phyloP scores from a whole-genome alignment of 2,888 invertebrate species.

The Cephus spinipes region DNA sequence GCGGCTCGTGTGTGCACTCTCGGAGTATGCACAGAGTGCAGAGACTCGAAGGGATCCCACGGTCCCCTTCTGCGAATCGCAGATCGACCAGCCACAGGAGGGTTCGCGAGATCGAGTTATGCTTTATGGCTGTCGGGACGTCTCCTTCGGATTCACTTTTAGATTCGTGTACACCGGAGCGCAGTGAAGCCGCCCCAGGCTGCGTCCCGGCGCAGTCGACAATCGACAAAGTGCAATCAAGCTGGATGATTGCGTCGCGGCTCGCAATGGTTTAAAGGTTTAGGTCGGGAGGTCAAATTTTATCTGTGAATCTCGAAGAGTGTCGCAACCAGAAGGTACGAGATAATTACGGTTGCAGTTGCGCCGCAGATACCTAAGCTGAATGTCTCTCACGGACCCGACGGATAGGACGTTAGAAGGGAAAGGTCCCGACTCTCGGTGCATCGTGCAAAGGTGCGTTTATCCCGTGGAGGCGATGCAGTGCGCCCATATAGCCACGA shows the following conservation, averaged over 20 bases:
- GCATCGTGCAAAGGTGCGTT: background rate
- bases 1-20: background rate
- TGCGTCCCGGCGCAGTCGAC: background rate
- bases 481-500: background rate
- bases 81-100: constrained; percentile 23
- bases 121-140: background rate
- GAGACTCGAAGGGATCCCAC: constrained; percentile 35
- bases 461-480: background rate
- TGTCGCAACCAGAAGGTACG: background rate
- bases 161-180: background rate
- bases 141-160: background rate
- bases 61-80: constrained; percentile 26
- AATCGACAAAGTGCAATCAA: background rate
- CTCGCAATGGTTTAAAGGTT: background rate
- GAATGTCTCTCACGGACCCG: background rate
- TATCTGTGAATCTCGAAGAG: background rate
- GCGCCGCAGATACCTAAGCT: background rate
- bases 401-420: background rate
- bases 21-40: background rate
- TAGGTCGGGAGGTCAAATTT: background rate
- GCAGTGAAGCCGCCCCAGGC: background rate
- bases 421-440: background rate
- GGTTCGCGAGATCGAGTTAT: background rate
- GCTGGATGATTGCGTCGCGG: background rate
- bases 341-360: background rate